Percentiles rank a stretch among this genome's conserved stretches.
Evolutionary conservation across 2,797 vertebrate species (phyloP).

Genomic region (Gephyroberyx darwinii): DNA sequence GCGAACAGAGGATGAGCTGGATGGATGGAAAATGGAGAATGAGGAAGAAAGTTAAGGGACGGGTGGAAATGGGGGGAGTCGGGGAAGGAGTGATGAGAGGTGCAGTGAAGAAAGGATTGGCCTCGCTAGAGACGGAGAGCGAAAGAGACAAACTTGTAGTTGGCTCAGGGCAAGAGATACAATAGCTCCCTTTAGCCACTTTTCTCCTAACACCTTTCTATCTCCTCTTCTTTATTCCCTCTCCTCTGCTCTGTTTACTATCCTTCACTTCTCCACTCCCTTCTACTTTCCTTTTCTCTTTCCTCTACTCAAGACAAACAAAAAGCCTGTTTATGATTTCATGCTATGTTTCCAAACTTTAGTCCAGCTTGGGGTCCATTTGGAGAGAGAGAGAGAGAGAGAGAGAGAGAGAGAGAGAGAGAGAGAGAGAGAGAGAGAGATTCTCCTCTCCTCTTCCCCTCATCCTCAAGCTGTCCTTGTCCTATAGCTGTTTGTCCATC

Average conservation of each 20-base stretch:
- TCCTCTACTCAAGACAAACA: neutral
- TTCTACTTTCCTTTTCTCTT: neutral
- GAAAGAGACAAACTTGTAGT: slow-evolving; percentile 22
- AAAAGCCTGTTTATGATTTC: neutral
- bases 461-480: slow-evolving; percentile 24
- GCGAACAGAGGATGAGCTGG: slow-evolving; percentile 51
- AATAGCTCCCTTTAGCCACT: slow-evolving; percentile 8
- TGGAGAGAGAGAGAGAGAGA: too few species aligned
- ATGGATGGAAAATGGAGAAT: slow-evolving; percentile 27
- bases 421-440: too few species aligned
- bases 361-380: neutral
- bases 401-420: too few species aligned
- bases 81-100: slow-evolving; percentile 27
- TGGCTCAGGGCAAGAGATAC: slow-evolving; percentile 3
- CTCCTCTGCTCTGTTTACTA: too few species aligned
- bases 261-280: neutral
- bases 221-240: slow-evolving; percentile 8
- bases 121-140: slow-evolving; percentile 9
- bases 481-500: slow-evolving; percentile 38
- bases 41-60: slow-evolving; percentile 24
- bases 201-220: slow-evolving; percentile 1
- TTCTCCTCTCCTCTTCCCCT: neutral
- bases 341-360: neutral
- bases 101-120: slow-evolving; percentile 24
- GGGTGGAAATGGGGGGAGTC: slow-evolving; percentile 17